Evolutionary conservation across 2,888 invertebrate genomes (phyloP).

Genomic region (Drosophila borborema): DNA sequence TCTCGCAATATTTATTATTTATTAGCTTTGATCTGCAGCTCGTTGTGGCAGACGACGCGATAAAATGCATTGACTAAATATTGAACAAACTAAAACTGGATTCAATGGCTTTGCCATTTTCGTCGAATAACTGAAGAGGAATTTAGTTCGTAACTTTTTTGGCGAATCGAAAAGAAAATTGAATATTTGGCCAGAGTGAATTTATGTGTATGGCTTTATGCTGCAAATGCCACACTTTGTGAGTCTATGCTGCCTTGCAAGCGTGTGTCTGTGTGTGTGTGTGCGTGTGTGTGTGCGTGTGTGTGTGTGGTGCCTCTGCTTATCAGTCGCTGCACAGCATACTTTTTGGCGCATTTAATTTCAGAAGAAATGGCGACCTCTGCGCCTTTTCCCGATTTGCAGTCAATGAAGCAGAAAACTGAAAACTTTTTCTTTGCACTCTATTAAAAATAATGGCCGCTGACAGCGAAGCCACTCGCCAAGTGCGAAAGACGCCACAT

Average conservation of each 20-base stretch:
- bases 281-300: neutral
- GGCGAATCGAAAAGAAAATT: constrained; percentile 41
- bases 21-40: constrained; percentile 10
- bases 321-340: constrained; percentile 74
- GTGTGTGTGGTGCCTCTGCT: constrained; percentile 33
- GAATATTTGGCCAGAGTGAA: constrained; percentile 54
- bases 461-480: constrained; percentile 64
- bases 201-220: constrained; percentile 73
- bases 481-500: constrained; percentile 58
- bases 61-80: constrained; percentile 18
- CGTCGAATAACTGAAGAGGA: constrained; percentile 8
- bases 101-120: constrained; percentile 22
- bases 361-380: constrained; percentile 42
- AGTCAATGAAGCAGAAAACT: constrained; percentile 80
- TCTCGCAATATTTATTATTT: constrained; percentile 26
- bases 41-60: neutral
- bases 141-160: constrained; percentile 48
- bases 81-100: constrained; percentile 12
- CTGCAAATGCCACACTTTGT: constrained; percentile 48
- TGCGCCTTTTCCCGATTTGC: constrained; percentile 67
- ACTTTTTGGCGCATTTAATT: constrained; percentile 76
- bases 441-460: constrained; percentile 79
- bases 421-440: constrained; percentile 76
- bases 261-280: neutral
- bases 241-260: neutral